Percentiles rank a stretch among this genome's conserved stretches.
phyloP scores from a whole-genome alignment of 1,140 invertebrate genomes.

The Drosophila tsacasi region DNA sequence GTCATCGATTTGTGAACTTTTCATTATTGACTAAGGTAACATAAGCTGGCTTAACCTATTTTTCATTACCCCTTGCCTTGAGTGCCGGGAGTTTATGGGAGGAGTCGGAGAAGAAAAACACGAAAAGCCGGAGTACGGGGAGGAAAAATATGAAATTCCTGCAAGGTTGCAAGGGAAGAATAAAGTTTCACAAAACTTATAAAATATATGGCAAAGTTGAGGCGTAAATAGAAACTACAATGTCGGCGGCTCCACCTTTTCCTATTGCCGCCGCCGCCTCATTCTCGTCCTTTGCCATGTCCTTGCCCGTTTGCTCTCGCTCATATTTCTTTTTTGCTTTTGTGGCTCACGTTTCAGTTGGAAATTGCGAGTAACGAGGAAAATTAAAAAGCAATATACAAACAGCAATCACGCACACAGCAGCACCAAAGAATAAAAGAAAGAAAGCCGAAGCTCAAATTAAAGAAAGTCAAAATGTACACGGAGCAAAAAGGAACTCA shows the following conservation, averaged over 20 bases:
- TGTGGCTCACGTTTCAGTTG: slow-evolving; percentile 55
- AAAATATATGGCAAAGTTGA: slow-evolving; percentile 66
- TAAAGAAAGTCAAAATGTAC: slow-evolving; percentile 59
- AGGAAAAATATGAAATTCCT: slow-evolving; percentile 30
- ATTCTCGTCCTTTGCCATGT: background rate
- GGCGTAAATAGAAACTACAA: slow-evolving; percentile 68
- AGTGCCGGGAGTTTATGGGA: slow-evolving; percentile 38
- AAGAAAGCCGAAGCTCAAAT: slow-evolving; percentile 61
- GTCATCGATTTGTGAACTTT: slow-evolving; percentile 47
- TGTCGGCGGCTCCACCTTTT: slow-evolving; percentile 20
- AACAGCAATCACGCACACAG: slow-evolving; percentile 76
- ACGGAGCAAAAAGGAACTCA: slow-evolving; percentile 8
- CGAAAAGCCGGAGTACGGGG: slow-evolving; percentile 9
- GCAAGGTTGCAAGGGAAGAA: slow-evolving; percentile 38
- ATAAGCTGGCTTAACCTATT: slow-evolving; percentile 43
- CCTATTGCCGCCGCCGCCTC: background rate
- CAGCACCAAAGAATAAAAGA: slow-evolving; percentile 26
- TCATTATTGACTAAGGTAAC: slow-evolving; percentile 43
- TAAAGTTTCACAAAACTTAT: slow-evolving; percentile 59
- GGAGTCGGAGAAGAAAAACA: background rate
- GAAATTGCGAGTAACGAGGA: slow-evolving; percentile 75
- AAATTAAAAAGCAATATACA: slow-evolving; percentile 83
- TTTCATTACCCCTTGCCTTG: slow-evolving; percentile 43
- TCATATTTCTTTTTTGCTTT: slow-evolving; percentile 13
- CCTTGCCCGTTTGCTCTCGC: background rate